phyloP scores from a whole-genome alignment of 2,113 vertebrate genomes.

The Verasper variegatus region DNA sequence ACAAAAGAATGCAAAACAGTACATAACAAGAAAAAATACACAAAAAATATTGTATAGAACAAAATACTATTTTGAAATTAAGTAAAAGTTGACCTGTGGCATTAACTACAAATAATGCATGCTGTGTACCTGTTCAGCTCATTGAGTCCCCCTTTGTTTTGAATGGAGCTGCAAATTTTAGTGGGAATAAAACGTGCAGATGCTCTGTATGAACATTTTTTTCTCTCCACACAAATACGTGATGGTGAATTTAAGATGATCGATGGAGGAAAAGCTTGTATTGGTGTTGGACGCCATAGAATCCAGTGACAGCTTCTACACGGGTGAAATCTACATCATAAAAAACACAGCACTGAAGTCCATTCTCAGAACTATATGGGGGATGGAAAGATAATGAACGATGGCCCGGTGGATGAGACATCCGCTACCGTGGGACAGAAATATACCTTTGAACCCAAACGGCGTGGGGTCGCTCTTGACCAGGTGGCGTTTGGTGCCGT shows the following conservation, averaged over 20 bases:
- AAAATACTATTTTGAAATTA: too few species aligned
- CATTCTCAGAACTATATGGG: not conserved
- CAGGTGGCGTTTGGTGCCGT: constrained; percentile 92
- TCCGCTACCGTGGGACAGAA: not conserved
- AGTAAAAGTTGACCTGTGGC: too few species aligned
- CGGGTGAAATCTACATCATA: constrained; percentile 14
- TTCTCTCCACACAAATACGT: not conserved
- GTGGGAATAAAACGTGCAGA: constrained; percentile 6
- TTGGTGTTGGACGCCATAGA: not conserved
- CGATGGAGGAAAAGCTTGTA: not conserved
- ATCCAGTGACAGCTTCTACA: not conserved
- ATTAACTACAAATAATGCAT: too few species aligned
- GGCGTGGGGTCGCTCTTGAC: constrained; percentile 97
- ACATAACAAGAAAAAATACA: too few species aligned
- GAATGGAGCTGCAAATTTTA: too few species aligned
- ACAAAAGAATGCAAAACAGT: too few species aligned
- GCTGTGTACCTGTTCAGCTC: too few species aligned
- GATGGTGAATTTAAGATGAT: not conserved
- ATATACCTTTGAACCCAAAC: constrained; percentile 93
- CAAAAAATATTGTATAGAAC: too few species aligned
- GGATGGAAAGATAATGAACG: constrained; percentile 26
- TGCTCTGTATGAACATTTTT: not conserved
- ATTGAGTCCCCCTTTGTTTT: too few species aligned
- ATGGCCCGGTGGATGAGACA: constrained; percentile 8
- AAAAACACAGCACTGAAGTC: constrained; percentile 1